Base-by-base conservation (phyloP, 2,888 invertebrate species). In the Napeogenes inachia region DNA sequence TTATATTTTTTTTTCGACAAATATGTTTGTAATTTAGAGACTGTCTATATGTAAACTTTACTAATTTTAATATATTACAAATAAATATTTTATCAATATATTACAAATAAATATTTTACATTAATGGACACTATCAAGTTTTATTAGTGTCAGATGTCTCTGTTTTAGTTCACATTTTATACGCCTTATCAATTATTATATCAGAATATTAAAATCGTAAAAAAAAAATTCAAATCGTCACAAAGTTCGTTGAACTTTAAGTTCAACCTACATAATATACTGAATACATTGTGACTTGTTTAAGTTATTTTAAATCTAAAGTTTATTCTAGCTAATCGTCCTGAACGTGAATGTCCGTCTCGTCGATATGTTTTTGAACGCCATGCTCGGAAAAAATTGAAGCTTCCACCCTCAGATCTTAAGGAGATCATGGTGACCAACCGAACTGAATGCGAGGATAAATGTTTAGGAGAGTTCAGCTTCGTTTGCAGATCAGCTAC, bases 401-500 rank as follows among this genome's bases (percentile, higher is more conserved):
- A 96, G 79, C 90, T 97, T 33, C 95, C 95, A 13, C 89, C 94
- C 50, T 94, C 95, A 5, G 96, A 96, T 77, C 91, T 96, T 56
- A 97, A 97, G 81, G 97, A 97, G 87, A 94, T 96, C 53, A 94
- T 94, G 73, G 96, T 96, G 0, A 93, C 95, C 3, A 97, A 97
- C 82, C 92, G 97, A 66, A 96, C 95, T 3, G 97, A 97, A 74
- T 97, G 97, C 77, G 97, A 97, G 81, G 97, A 97, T 78, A 95
- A 95, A 78, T 97, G 97, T 77, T 83, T 97, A 65, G 96, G 96
- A 76, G 97, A 97, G 81, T 96, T 96, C 77, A 95, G 94, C 67
- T 96, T 97, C 77, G 95, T 96, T 3, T 97, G 97, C 75, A 94
- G 97, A 56, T 96, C 97, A 0, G 96, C 95, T 0, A 95, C 96